Conservation (phyloP, 2,113 vertebrate genomes). For the Channa maculata region DNA sequence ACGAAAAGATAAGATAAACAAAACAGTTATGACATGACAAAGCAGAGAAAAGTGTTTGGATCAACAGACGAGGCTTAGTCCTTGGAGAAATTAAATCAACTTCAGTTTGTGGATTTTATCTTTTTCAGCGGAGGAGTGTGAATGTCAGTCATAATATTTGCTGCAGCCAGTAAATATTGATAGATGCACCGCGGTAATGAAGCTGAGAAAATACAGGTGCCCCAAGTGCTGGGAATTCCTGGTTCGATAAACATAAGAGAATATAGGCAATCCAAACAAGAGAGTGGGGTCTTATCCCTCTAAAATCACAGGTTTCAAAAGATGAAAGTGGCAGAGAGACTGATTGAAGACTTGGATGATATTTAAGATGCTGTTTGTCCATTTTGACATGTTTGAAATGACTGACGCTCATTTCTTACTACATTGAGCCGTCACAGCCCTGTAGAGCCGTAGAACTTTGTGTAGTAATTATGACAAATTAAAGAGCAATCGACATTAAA, state of each 20-base stretch:
- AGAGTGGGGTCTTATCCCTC: too few species aligned
- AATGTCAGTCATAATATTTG: constrained; percentile 51
- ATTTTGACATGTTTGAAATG: too few species aligned
- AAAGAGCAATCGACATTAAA: too few species aligned
- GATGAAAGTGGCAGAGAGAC: too few species aligned
- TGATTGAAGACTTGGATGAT: too few species aligned
- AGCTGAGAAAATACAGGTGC: constrained; percentile 55
- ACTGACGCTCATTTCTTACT: too few species aligned
- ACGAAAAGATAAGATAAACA: constrained; percentile 55
- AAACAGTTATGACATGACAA: constrained; percentile 35
- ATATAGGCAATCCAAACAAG: background rate
- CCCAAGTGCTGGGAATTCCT: background rate
- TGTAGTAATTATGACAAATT: too few species aligned
- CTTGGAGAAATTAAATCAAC: constrained; percentile 62
- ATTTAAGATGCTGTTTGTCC: too few species aligned
- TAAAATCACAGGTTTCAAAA: too few species aligned
- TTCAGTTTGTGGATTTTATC: constrained; percentile 58
- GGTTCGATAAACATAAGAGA: background rate
- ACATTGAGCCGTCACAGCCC: too few species aligned
- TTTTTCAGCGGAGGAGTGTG: constrained; percentile 30
- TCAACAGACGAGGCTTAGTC: constrained; percentile 37
- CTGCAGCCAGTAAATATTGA: constrained; percentile 59
- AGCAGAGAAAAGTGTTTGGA: constrained; percentile 27
- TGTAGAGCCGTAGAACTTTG: too few species aligned
- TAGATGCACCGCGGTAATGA: constrained; percentile 35